Evolutionary conservation across 2,797 vertebrate species (phyloP).

Genomic region (Cyprinella venusta): DNA sequence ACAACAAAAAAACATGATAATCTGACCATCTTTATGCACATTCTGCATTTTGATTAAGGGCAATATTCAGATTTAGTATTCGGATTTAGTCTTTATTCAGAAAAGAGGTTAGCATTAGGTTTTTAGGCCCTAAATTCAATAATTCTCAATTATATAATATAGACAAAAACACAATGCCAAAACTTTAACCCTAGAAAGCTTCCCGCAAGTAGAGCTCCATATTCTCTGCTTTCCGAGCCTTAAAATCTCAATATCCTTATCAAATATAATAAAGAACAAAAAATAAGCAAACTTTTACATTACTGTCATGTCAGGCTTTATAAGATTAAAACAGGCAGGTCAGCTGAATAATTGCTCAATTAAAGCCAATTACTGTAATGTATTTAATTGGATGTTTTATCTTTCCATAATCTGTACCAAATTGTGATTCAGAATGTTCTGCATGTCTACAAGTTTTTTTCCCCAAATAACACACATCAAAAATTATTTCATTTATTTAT

Average conservation of each 20-base stretch:
- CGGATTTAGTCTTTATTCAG: neutral
- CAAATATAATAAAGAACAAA: neutral
- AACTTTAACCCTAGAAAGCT: neutral
- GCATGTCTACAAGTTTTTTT: neutral
- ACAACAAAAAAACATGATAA: neutral
- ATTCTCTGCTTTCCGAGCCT: neutral
- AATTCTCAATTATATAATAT: neutral
- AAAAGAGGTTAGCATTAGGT: neutral
- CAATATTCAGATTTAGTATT: too few species aligned
- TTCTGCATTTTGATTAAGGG: neutral
- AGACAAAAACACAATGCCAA: neutral
- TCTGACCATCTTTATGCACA: neutral
- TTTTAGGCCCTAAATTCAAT: neutral
- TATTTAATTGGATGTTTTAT: neutral
- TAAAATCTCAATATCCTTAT: neutral
- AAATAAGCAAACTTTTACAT: too few species aligned
- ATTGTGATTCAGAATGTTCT: neutral
- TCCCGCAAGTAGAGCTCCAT: neutral
- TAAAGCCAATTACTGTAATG: neutral
- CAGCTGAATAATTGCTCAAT: neutral
- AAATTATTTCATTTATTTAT: neutral
- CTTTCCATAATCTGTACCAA: neutral
- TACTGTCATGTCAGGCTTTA: neutral
- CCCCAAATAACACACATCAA: neutral
- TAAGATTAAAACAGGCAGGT: neutral